A percentile compares a stretch with the other conserved stretches of the same genome.
Conservation (phyloP, 2,797 vertebrate genomes). For the Tragopan temminckii region DNA sequence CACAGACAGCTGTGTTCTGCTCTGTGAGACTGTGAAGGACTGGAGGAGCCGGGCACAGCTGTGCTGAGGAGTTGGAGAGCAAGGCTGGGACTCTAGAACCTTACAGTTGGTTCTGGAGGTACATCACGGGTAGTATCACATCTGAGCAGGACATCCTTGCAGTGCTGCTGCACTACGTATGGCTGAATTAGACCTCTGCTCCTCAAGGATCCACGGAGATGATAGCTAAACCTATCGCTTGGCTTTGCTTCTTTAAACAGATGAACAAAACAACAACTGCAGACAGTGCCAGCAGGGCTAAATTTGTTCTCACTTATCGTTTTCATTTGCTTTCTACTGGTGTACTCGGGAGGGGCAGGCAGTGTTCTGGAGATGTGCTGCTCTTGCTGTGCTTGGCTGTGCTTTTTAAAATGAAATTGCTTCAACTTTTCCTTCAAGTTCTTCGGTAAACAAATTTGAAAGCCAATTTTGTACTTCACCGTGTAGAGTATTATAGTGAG, state of each 20-base stretch:
- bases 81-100: not conserved
- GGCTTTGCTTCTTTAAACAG: not conserved
- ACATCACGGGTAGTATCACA: not conserved
- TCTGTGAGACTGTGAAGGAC: too few species aligned
- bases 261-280: not conserved
- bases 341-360: not conserved
- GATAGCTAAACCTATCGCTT: not conserved
- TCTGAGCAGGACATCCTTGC: too few species aligned
- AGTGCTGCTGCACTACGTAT: too few species aligned
- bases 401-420: not conserved
- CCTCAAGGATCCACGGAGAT: not conserved
- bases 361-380: not conserved
- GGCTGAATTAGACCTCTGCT: not conserved
- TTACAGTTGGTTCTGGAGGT: not conserved
- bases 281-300: not conserved
- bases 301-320: not conserved
- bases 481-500: not conserved
- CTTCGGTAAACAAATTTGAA: not conserved
- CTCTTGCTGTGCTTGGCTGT: not conserved
- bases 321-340: not conserved
- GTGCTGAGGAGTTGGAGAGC: too few species aligned
- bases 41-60: not conserved
- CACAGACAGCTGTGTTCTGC: fast-evolving
- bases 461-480: not conserved
- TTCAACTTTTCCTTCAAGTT: slow-evolving; percentile 6